phyloP scores from a whole-genome alignment of 2,797 vertebrate species.

The Argentina silus region DNA sequence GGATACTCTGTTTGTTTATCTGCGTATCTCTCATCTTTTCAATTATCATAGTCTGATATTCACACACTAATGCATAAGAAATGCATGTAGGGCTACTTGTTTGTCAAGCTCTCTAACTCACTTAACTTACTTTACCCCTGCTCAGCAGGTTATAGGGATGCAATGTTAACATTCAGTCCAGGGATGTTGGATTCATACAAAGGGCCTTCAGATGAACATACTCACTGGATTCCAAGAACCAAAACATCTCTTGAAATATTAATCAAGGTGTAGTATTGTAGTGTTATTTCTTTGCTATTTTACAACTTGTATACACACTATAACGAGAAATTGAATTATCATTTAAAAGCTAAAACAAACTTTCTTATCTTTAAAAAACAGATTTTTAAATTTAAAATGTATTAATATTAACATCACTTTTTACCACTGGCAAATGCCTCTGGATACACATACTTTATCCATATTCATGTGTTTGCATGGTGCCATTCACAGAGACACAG shows the following conservation, averaged over 20 bases:
- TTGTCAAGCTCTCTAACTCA: not conserved
- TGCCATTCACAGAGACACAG: not conserved
- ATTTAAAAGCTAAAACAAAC: not conserved
- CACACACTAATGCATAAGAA: not conserved
- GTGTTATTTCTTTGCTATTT: not conserved
- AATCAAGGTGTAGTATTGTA: not conserved
- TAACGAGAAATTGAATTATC: not conserved
- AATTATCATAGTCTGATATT: not conserved
- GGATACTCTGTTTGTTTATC: not conserved
- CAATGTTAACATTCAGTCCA: no score
- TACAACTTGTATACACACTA: not conserved
- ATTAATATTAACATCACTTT: not conserved
- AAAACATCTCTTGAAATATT: not conserved
- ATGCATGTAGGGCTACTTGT: not conserved
- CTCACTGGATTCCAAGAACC: no score
- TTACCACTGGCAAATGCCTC: not conserved
- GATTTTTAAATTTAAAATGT: not conserved
- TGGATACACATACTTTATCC: not conserved
- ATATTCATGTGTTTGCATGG: not conserved
- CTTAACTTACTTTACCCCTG: no score
- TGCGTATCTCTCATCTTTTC: not conserved
- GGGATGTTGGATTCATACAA: no score
- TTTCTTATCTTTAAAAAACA: not conserved
- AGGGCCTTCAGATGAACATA: no score
- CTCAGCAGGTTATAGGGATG: no score